phyloP scores from a whole-genome alignment of 2,888 invertebrate species.

The Trissolcus brochymenae region DNA sequence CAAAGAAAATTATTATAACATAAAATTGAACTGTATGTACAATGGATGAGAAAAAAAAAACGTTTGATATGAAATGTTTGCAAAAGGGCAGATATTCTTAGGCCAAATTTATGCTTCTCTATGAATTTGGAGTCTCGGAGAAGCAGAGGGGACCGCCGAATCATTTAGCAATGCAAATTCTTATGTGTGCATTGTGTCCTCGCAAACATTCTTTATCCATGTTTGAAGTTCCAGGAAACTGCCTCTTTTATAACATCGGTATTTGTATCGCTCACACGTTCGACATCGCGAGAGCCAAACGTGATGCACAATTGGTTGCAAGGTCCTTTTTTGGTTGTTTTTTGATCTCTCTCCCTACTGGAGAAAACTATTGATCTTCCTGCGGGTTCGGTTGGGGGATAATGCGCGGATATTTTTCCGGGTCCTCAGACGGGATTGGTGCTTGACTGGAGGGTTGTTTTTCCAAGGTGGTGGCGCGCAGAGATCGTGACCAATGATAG shows the following conservation, averaged over 20 bases:
- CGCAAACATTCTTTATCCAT: slow-evolving; percentile 66
- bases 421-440: slow-evolving; percentile 70
- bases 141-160: slow-evolving; percentile 60
- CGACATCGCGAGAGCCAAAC: slow-evolving; percentile 44
- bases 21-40: no score
- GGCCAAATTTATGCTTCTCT: no score
- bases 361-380: slow-evolving; percentile 17
- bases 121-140: background rate
- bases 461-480: slow-evolving; percentile 69
- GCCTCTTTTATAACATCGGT: slow-evolving; percentile 67
- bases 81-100: no score
- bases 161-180: slow-evolving; percentile 74
- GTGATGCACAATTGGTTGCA: background rate
- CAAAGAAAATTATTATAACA: no score
- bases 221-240: slow-evolving; percentile 69
- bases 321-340: background rate
- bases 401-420: slow-evolving; percentile 40
- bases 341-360: background rate
- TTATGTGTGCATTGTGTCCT: slow-evolving; percentile 65
- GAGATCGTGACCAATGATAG: slow-evolving; percentile 76
- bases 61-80: no score
- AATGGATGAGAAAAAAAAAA: no score
- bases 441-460: slow-evolving; percentile 72
- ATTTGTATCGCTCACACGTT: slow-evolving; percentile 71
- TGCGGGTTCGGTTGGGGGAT: background rate